Conservation (phyloP, 2,113 vertebrate genomes). For the Leucosticte australis region DNA sequence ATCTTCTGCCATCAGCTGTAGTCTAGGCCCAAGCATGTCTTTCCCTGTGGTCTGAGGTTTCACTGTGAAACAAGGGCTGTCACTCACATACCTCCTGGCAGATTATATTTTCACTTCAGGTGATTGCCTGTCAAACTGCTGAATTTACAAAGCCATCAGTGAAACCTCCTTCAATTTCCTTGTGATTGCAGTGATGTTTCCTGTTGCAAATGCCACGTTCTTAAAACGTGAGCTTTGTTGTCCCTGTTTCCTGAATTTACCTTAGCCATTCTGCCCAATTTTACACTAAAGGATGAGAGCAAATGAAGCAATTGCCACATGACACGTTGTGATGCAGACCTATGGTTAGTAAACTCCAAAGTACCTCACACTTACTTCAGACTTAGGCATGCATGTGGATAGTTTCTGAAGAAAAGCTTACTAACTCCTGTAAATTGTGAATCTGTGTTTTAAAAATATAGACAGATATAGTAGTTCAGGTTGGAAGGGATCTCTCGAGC, state of each 20-base stretch:
- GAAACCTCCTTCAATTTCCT: not conserved
- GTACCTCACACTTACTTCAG: not conserved
- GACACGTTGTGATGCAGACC: not conserved
- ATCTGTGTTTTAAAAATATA: not conserved
- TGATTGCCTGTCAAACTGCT: not conserved
- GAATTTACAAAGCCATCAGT: not conserved
- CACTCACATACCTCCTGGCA: not conserved
- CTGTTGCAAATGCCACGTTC: not conserved
- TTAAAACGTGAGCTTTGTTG: not conserved
- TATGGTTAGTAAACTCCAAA: not conserved
- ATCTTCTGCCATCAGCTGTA: not conserved
- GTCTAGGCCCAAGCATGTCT: not conserved
- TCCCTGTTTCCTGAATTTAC: not conserved
- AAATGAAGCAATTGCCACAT: not conserved
- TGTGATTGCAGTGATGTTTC: not conserved
- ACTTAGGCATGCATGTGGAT: not conserved
- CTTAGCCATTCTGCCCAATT: not conserved
- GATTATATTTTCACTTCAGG: not conserved
- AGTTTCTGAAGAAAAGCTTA: not conserved
- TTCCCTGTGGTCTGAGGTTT: not conserved
- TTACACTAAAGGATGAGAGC: not conserved
- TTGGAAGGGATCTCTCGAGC: not conserved
- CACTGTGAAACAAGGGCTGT: not conserved
- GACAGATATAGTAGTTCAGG: not conserved
- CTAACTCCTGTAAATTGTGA: not conserved